phyloP scores from a whole-genome alignment of 2,888 invertebrate species.

The Nebria salina region DNA sequence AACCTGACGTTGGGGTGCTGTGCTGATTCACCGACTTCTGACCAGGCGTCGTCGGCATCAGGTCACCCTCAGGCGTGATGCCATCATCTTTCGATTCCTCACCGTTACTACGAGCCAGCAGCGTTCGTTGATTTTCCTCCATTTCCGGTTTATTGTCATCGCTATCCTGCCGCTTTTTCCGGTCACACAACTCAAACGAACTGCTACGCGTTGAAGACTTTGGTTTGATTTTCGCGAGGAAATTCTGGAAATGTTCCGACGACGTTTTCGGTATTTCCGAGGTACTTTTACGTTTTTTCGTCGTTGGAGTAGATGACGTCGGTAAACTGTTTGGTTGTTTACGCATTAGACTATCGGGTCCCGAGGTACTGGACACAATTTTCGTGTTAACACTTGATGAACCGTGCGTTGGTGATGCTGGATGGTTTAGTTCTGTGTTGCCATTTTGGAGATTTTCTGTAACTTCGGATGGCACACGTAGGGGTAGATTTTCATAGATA shows the following conservation, averaged over 20 bases:
- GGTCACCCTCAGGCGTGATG: conserved; percentile 61
- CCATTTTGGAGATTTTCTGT: conserved; percentile 39
- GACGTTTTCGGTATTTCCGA: conserved; percentile 54
- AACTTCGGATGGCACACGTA: conserved; percentile 48
- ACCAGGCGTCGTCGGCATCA: conserved; percentile 62
- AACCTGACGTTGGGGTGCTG: conserved; percentile 59
- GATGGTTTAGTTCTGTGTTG: conserved; percentile 36
- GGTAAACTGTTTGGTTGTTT: conserved; percentile 25
- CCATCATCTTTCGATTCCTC: conserved; percentile 49
- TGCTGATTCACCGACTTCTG: conserved; percentile 55
- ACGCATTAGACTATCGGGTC: conserved; percentile 26
- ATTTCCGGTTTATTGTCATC: neutral
- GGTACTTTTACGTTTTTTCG: conserved; percentile 53
- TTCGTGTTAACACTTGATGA: conserved; percentile 12
- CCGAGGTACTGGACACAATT: conserved; percentile 32
- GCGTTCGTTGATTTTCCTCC: neutral
- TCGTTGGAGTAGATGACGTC: neutral
- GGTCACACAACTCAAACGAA: conserved; percentile 37
- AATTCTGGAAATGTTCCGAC: conserved; percentile 44
- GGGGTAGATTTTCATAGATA: conserved; percentile 58
- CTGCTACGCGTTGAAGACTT: conserved; percentile 30
- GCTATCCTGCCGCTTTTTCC: conserved; percentile 18
- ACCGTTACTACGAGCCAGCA: neutral
- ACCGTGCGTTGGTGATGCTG: conserved; percentile 17
- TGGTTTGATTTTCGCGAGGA: conserved; percentile 39